A percentile compares a stretch with the other conserved stretches of the same genome.
phyloP scores from a whole-genome alignment of 2,888 invertebrate species.

The Horisme vitalbata region DNA sequence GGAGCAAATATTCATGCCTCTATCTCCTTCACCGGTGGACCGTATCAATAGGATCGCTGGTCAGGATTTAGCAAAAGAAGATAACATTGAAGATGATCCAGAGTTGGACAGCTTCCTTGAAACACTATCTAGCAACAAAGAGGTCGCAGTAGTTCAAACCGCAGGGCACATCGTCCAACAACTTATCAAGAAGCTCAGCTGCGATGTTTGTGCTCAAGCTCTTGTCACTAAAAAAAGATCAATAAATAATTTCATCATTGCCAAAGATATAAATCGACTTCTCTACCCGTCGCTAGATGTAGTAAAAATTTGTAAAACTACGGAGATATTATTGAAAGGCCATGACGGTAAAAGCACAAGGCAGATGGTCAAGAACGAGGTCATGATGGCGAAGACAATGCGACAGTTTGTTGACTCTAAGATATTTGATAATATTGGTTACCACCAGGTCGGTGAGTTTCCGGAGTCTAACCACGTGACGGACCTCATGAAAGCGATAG shows the following conservation, averaged over 20 bases:
- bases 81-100: background rate
- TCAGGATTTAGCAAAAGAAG: background rate
- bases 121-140: background rate
- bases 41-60: slow-evolving; percentile 11
- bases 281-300: slow-evolving; percentile 12
- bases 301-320: slow-evolving; percentile 10
- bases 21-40: slow-evolving; percentile 10
- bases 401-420: slow-evolving; percentile 8
- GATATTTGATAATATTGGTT: slow-evolving; percentile 11
- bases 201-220: slow-evolving; percentile 13
- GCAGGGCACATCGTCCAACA: slow-evolving; percentile 8
- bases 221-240: slow-evolving; percentile 4
- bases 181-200: slow-evolving; percentile 8
- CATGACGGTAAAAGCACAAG: slow-evolving; percentile 3
- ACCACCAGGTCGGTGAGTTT: slow-evolving; percentile 14
- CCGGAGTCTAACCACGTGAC: slow-evolving; percentile 15
- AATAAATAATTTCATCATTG: slow-evolving; percentile 4
- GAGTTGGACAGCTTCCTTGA: slow-evolving; percentile 1
- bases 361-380: slow-evolving; percentile 1
- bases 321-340: slow-evolving; percentile 6
- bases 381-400: slow-evolving; percentile 13
- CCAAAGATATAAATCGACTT: slow-evolving; percentile 1
- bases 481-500: slow-evolving; percentile 12
- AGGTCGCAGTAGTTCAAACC: slow-evolving; percentile 8
- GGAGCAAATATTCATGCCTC: slow-evolving; percentile 7